Evolutionary conservation across 2,888 invertebrate species (phyloP).

Genomic region (Gastracanthus pulcherrimus): DNA sequence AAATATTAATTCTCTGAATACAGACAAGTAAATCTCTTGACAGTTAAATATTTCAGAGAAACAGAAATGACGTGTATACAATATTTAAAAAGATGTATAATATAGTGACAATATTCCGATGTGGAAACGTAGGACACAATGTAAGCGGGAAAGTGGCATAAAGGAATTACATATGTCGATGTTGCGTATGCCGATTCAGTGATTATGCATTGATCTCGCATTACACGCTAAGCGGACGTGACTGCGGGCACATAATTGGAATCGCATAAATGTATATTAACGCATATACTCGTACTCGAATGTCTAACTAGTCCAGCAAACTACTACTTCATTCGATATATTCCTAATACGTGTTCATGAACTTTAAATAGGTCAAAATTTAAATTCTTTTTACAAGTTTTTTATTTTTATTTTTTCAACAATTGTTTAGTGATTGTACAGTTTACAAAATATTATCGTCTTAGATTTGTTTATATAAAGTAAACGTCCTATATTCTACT

Average conservation of each 20-base stretch:
- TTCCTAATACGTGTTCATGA: too few species aligned
- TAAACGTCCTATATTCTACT: too few species aligned
- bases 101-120: not conserved
- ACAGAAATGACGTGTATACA: not conserved
- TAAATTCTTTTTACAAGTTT: too few species aligned
- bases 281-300: not conserved
- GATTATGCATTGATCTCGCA: conserved; percentile 3
- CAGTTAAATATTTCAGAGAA: too few species aligned
- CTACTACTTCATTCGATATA: not conserved
- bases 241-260: not conserved
- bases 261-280: conserved; percentile 5
- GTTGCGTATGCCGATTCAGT: not conserved
- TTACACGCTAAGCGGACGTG: not conserved
- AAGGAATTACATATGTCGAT: not conserved
- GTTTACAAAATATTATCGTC: too few species aligned
- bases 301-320: not conserved
- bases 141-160: not conserved
- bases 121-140: not conserved
- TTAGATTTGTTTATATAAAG: too few species aligned
- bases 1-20: too few species aligned
- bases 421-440: too few species aligned
- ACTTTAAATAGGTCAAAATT: too few species aligned
- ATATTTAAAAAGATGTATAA: not conserved
- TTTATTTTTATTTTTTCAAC: too few species aligned
- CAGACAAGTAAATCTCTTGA: too few species aligned